Conservation (phyloP, 2,888 invertebrate genomes). For the Polydrusus tereticollis region DNA sequence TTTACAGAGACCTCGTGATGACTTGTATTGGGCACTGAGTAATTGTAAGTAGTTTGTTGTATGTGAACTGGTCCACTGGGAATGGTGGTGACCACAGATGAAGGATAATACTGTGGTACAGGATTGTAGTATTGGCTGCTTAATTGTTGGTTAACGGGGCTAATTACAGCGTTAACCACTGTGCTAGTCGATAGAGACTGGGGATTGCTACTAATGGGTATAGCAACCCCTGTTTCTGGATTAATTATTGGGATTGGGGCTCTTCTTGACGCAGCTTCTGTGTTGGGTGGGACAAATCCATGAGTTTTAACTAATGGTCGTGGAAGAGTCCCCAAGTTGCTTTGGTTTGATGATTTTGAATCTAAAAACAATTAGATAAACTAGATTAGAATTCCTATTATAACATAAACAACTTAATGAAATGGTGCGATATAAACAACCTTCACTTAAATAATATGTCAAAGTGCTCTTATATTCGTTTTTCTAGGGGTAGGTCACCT, state of each 20-base stretch:
- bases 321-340: neutral
- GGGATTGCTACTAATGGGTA: constrained; percentile 16
- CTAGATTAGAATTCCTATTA: too few species aligned
- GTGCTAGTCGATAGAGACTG: neutral
- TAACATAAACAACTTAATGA: too few species aligned
- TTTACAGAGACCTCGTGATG: constrained; percentile 3
- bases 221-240: constrained; percentile 35
- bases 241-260: constrained; percentile 31
- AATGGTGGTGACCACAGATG: constrained; percentile 21
- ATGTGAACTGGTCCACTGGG: constrained; percentile 29
- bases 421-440: too few species aligned
- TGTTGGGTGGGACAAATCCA: neutral
- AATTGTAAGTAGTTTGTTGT: constrained; percentile 5
- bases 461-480: too few species aligned
- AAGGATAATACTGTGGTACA: constrained; percentile 35
- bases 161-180: constrained; percentile 2
- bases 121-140: constrained; percentile 22
- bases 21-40: constrained; percentile 6
- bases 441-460: too few species aligned
- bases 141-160: constrained; percentile 18
- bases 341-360: neutral
- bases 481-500: too few species aligned
- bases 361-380: neutral
- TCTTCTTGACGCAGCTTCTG: constrained; percentile 1
- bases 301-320: neutral